Evolutionary conservation across 2,113 vertebrate species (phyloP), one percentile per base, ranked within the genome.

Genomic region (Gulo gulo): DNA sequence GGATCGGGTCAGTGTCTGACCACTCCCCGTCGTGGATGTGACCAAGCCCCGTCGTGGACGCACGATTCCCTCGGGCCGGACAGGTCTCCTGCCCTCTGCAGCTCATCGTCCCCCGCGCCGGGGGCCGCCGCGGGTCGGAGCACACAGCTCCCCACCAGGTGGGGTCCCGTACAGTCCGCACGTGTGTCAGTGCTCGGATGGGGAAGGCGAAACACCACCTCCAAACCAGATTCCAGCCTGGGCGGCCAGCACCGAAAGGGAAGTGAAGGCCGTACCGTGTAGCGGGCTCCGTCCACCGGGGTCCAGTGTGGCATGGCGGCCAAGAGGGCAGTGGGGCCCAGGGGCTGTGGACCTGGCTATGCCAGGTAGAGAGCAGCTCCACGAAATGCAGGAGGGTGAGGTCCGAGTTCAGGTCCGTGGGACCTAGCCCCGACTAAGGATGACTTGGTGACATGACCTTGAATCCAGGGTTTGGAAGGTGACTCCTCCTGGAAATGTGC

Each of bases 261-360:
- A n/a, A 65, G 39, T 2, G 6, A 87, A 57, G 26, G 21, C 50
- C 1, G 31, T 42, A 2, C 34, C n/a, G 6, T 4, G 73, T 14
- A 2, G n/a, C 14, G 50, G 52, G 10, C 6, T 31, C 39, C 59
- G 6, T 31, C 82, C 59, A 20, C 15, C 1, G 26, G 82, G 74
- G 15, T 21, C 21, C 23, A 11, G 42, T 10, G 15, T 36, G 15
- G 4, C 1, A 34, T 10, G 4, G 0, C 0, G 20, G 55, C 8
- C 45, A 8, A 24, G 24, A 59, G 36, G 14, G 6, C 8, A 61
- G 26, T 45, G 1, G 65, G 8, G 0, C 20, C 36, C 52, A 21
- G 16, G 9, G 13, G 52, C 52, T 55, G 52, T 55, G 52, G 16
- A 18, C 52, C 52, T 55, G 52, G 52, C 52, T 55, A 5, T 55